These are phyloP conservation scores for Harmothoe impar DNA, from an alignment of 2,888 invertebrate species.

Conservation along the genomic window DNA sequence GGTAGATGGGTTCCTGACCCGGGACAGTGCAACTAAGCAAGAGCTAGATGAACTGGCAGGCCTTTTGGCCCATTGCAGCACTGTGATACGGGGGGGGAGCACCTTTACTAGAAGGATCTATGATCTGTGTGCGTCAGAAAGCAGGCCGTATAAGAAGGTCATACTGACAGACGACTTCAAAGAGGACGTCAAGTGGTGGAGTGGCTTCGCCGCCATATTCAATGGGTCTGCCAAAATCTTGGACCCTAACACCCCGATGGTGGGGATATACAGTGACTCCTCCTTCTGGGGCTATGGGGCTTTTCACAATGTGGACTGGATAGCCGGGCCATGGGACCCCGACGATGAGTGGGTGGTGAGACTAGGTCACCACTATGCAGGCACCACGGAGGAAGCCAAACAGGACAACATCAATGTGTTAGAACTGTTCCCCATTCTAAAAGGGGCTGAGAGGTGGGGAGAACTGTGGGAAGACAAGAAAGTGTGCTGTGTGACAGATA, in stretches of 20 bases:
- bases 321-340: too few relatives aligned
- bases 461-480: too few relatives aligned
- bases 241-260: not conserved
- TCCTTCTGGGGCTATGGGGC: not conserved
- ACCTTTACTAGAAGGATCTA: not conserved
- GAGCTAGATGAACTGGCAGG: too few relatives aligned
- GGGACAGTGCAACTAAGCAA: not conserved
- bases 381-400: too few relatives aligned
- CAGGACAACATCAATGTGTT: too few relatives aligned
- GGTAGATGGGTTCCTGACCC: not conserved
- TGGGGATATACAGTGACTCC: not conserved
- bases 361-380: not conserved
- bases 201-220: not conserved
- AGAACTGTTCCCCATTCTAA: too few relatives aligned
- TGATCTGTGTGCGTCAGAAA: not conserved
- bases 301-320: too few relatives aligned
- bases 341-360: not conserved
- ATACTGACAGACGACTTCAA: not conserved
- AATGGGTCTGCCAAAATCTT: not conserved
- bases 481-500: too few relatives aligned
- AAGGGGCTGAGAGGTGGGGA: too few relatives aligned
- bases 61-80: too few relatives aligned
- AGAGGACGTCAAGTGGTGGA: not conserved
- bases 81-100: too few relatives aligned
- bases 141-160: not conserved